Conservation (phyloP, 2,888 invertebrate species). For the Stenoptilia bipunctidactyla region DNA sequence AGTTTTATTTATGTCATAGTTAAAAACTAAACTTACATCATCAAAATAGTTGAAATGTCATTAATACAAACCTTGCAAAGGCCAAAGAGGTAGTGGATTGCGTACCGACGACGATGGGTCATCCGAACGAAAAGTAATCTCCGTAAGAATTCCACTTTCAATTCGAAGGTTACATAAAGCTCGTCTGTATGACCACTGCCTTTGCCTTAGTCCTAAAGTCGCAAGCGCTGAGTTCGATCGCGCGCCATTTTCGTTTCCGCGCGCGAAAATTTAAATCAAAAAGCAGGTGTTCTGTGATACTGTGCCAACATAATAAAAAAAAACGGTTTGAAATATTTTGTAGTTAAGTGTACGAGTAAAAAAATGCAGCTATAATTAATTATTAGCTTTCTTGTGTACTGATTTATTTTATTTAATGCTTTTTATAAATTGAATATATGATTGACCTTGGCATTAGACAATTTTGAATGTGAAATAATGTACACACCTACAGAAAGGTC, state of each 20-base stretch:
- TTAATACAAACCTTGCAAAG: constrained; percentile 34
- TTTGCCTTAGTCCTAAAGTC: constrained; percentile 47
- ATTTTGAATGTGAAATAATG: not conserved
- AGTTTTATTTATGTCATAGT: too few species aligned
- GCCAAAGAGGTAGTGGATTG: constrained; percentile 23
- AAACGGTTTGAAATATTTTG: too few species aligned
- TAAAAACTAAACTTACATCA: too few species aligned
- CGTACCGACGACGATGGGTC: not conserved
- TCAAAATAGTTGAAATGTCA: too few species aligned
- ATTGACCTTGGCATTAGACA: not conserved
- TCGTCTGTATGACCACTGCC: constrained; percentile 41
- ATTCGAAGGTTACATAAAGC: constrained; percentile 63
- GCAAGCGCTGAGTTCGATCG: constrained; percentile 35
- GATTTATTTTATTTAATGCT: not conserved
- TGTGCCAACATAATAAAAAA: too few species aligned
- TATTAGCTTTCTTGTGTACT: too few species aligned
- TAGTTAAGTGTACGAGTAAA: too few species aligned
- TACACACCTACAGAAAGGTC: not conserved
- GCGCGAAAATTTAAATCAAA: constrained; percentile 19
- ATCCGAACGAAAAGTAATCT: constrained; percentile 20
- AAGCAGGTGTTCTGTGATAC: not conserved
- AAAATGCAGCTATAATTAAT: too few species aligned
- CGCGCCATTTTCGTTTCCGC: constrained; percentile 30
- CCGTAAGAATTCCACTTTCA: constrained; percentile 61
- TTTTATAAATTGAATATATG: not conserved